Percentiles rank a stretch among this genome's conserved stretches.
Evolutionary conservation across 2,113 vertebrate genomes (phyloP).

Genomic region (Odocoileus virginianus): DNA sequence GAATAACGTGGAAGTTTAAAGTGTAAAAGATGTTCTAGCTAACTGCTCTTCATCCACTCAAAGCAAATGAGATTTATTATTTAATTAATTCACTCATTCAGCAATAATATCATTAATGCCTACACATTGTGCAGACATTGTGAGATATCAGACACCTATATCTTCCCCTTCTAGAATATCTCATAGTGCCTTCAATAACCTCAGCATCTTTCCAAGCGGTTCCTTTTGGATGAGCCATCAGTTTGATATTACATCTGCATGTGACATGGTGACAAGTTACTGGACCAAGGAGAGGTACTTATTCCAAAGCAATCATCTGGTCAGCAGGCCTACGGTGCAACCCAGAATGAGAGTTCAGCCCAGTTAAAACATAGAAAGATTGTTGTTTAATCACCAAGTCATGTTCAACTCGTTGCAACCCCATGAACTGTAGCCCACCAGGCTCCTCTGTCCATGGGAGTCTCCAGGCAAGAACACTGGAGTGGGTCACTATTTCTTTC

Average conservation of each 20-base stretch:
- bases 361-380: background rate
- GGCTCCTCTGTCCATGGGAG: background rate
- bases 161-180: background rate
- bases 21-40: background rate
- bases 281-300: background rate
- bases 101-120: background rate
- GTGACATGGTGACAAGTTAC: background rate
- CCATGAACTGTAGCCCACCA: background rate
- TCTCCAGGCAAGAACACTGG: background rate
- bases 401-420: rapidly evolving
- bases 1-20: background rate
- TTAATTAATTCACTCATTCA: background rate
- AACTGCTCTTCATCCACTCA: background rate
- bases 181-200: background rate
- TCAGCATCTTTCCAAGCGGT: background rate
- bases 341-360: background rate
- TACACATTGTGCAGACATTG: background rate
- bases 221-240: background rate
- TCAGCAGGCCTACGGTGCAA: background rate
- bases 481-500: background rate
- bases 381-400: background rate
- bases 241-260: background rate
- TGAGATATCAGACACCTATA: background rate
- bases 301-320: background rate
- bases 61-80: background rate